phyloP scores from a whole-genome alignment of 2,888 invertebrate species.

The Aspidiotus destructor region DNA sequence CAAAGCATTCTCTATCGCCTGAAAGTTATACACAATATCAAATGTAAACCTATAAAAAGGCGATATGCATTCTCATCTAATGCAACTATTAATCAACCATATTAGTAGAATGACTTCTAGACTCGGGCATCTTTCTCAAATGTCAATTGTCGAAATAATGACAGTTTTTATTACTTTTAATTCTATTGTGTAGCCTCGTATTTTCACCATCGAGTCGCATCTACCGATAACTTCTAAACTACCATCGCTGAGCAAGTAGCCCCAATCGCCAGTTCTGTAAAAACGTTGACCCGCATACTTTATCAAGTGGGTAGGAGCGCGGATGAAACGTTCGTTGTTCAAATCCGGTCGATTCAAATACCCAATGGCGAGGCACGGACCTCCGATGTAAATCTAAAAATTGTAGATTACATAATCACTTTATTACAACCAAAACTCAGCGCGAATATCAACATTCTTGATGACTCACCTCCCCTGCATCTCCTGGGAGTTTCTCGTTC shows the following conservation, averaged over 20 bases:
- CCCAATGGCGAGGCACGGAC: constrained; percentile 38
- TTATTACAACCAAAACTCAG: not conserved
- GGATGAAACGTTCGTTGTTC: constrained; percentile 36
- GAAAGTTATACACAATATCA: constrained; percentile 9
- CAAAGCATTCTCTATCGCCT: constrained; percentile 38
- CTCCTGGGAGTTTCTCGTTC: constrained; percentile 37
- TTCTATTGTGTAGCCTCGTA: constrained; percentile 39
- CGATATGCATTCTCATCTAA: not conserved
- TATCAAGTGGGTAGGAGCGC: constrained; percentile 35
- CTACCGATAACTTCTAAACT: constrained; percentile 38
- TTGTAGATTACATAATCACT: not conserved
- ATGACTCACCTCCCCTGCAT: constrained; percentile 37
- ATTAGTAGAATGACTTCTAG: too few relatives aligned
- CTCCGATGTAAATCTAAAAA: constrained; percentile 38
- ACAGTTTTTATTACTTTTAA: constrained; percentile 34
- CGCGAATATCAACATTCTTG: not conserved
- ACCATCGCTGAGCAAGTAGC: constrained; percentile 37
- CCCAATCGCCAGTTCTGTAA: constrained; percentile 39
- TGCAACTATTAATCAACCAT: too few relatives aligned
- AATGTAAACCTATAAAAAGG: not conserved
- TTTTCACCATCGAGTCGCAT: constrained; percentile 39
- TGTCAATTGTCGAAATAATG: too few relatives aligned
- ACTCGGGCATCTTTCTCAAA: too few relatives aligned
- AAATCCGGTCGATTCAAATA: constrained; percentile 38
- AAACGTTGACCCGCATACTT: constrained; percentile 35